Evolutionary conservation across 2,113 vertebrate species (phyloP).

Genomic region (Gavialis gangeticus): DNA sequence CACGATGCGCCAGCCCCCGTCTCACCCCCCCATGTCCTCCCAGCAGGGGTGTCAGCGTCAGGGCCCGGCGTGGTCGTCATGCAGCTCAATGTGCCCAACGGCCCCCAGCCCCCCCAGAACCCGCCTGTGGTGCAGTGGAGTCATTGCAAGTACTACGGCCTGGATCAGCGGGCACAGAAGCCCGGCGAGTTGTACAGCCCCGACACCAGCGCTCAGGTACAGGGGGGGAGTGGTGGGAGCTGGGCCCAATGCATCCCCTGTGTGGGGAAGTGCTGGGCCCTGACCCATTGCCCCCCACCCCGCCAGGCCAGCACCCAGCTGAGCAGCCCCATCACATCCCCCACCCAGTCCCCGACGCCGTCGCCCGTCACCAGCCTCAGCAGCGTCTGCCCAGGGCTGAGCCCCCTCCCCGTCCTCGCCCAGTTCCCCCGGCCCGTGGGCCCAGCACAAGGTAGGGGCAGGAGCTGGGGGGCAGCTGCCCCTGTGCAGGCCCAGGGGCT

Average conservation of each 20-base stretch:
- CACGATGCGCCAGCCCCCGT: neutral
- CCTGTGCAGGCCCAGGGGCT: too few species aligned
- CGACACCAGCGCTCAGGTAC: conserved; percentile 90
- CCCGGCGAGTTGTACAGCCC: conserved; percentile 92
- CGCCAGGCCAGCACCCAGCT: conserved; percentile 89
- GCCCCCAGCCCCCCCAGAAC: conserved; percentile 88
- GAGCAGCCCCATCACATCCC: conserved; percentile 93
- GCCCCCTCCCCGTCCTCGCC: conserved; percentile 92
- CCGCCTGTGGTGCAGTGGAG: conserved; percentile 96
- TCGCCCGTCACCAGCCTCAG: conserved; percentile 92
- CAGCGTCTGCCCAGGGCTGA: conserved; percentile 93
- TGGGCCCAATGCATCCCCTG: neutral
- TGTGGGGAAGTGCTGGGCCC: rapidly evolving
- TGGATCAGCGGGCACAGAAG: conserved; percentile 95
- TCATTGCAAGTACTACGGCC: conserved; percentile 97
- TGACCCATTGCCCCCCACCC: neutral
- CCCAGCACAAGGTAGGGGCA: conserved; percentile 88
- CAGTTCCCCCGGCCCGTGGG: conserved; percentile 93
- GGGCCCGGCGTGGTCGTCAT: conserved; percentile 96
- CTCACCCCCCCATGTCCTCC: neutral
- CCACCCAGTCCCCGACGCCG: conserved; percentile 94
- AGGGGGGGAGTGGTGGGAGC: neutral
- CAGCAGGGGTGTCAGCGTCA: conserved; percentile 90
- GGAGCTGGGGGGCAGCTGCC: neutral
- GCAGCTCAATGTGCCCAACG: conserved; percentile 96